These are phyloP conservation scores for Amblyornis subalaris DNA, from an alignment of 2,113 vertebrate genomes.

Conservation along the genomic window DNA sequence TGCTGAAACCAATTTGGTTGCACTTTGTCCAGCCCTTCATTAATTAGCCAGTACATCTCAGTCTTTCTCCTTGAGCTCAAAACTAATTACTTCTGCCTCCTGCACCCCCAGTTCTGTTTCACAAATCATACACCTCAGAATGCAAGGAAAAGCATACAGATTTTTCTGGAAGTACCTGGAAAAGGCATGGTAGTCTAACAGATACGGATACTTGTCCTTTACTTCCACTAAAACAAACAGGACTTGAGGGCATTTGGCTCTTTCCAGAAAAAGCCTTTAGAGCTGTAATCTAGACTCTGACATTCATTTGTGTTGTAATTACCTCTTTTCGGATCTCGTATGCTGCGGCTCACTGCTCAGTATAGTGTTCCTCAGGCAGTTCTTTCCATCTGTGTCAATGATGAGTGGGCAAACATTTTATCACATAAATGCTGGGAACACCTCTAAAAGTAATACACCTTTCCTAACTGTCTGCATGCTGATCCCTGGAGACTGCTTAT, in stretches of 20 bases:
- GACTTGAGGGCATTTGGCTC: background rate
- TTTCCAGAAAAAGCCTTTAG: background rate
- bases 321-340: background rate
- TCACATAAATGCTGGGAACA: background rate
- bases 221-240: background rate
- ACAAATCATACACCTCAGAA: background rate
- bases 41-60: fast-evolving
- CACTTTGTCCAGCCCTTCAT: background rate
- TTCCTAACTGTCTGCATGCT: background rate
- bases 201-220: background rate
- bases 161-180: background rate
- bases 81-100: background rate
- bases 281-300: background rate
- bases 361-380: background rate
- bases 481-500: background rate
- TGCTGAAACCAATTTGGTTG: background rate
- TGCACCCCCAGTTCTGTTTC: background rate
- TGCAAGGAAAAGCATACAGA: background rate
- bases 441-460: background rate
- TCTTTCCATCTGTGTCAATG: background rate
- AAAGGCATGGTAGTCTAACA: background rate
- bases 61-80: background rate
- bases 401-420: background rate
- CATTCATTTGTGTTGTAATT: background rate
- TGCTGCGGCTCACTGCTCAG: background rate